Base-by-base conservation (phyloP, 2,797 vertebrate species). In the Rachycentron canadum region DNA sequence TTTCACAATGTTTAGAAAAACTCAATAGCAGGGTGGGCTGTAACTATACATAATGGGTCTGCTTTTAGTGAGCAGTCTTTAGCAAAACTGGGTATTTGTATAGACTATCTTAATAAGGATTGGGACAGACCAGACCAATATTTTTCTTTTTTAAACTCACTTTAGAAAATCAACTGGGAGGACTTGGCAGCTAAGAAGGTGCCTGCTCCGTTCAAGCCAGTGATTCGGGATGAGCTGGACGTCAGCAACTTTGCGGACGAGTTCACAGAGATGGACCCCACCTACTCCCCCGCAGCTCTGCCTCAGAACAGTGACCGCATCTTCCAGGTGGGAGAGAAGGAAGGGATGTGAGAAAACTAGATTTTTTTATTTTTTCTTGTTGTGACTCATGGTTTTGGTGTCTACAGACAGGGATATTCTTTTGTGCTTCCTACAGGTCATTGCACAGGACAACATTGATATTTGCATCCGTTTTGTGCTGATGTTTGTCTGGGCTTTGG, bases 221-320 rank as follows among this genome's bases (percentile, higher is more conserved):
- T 98, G 75, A 99, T 99, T 77, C 96, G 97, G 69, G 97, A 99
- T 34, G 98, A 99, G 77, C 86, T 99, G 81, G 98, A 99, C n/a
- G 98, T 99, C 88, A 97, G 98, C 82, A 99, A 99, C 92, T 99
- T 99, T 90, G 97, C 98, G 0, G 98, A 99, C 2, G 98, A 99
- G 88, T 99, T 99, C 94, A 99, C 98, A 5, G 98, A 99, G 89
- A 99, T 99, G 98, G 98, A 99, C 86, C 98, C 98, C 0, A 98
- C 98, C 2, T 99, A 99, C 77, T 99, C 98, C 30, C 98, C 98
- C 0, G 98, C 98, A 8, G 98, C 97, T 10, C 94, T 98, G 78
- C 97, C 98, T 67, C 97, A 97, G 93, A 98, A 96, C 92, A 98
- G 97, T 9, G 98, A 98, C 92, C 96, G 95, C 83, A 96, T 99